These are phyloP conservation scores for Enteromius argenteus DNA, from an alignment of 2,797 vertebrate genomes.

Conservation along the genomic window DNA sequence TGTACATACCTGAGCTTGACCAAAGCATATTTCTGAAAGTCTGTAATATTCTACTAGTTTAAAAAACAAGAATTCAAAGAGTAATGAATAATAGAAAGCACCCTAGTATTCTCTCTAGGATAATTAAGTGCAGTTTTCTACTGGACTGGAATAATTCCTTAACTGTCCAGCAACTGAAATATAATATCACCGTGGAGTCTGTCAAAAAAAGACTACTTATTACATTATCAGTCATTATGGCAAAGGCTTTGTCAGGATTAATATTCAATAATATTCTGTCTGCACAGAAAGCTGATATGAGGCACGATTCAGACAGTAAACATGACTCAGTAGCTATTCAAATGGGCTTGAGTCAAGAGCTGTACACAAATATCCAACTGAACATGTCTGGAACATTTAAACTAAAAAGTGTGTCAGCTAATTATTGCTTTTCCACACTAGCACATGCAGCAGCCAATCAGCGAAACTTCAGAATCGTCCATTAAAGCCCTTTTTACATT, in stretches of 20 bases:
- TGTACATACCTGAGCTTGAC: not conserved
- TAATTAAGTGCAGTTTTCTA: not conserved
- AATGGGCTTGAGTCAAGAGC: not conserved
- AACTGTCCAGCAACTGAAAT: not conserved
- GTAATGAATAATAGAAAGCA: not conserved
- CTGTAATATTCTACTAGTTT: not conserved
- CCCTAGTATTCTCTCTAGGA: not conserved
- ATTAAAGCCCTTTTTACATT: conserved; percentile 12
- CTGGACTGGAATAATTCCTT: not conserved
- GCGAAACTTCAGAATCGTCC: not conserved
- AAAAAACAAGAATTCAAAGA: not conserved
- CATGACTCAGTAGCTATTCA: conserved; percentile 15
- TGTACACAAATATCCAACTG: not conserved
- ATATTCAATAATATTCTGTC: not conserved
- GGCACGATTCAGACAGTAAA: not conserved
- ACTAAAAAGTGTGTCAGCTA: not conserved
- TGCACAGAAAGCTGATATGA: conserved; percentile 5
- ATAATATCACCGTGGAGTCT: not conserved
- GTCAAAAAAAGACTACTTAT: conserved; percentile 2
- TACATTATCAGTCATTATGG: not conserved
- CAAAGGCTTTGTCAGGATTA: not conserved
- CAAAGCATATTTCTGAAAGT: not conserved
- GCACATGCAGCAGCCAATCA: not conserved
- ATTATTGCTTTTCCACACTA: conserved; percentile 4
- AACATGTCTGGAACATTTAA: not conserved